phyloP scores from a whole-genome alignment of 2,797 vertebrate species.

The Lepilemur ruficaudatus region DNA sequence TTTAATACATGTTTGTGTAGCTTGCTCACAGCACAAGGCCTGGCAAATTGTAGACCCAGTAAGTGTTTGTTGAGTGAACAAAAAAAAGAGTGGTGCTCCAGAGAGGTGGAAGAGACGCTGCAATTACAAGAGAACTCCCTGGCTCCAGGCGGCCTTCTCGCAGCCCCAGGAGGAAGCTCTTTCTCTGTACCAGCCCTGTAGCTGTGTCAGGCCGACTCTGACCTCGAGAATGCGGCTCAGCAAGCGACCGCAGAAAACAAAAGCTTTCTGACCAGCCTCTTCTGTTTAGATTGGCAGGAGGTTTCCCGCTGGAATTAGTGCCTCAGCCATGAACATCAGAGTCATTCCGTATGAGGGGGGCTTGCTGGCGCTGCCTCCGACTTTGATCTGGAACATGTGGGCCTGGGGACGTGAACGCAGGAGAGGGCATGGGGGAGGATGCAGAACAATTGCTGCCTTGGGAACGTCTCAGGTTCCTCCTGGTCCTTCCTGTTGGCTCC shows the following conservation, averaged over 20 bases:
- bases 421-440: background rate
- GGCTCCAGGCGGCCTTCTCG: background rate
- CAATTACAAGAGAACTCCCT: background rate
- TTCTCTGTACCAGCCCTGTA: background rate
- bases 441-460: background rate
- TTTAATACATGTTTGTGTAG: background rate
- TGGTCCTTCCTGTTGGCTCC: background rate
- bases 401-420: background rate
- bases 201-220: background rate
- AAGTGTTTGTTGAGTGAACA: background rate
- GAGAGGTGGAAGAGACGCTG: background rate
- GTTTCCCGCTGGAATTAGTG: constrained; percentile 27
- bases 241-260: background rate
- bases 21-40: background rate
- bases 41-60: background rate
- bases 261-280: constrained; percentile 46
- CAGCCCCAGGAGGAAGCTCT: constrained; percentile 27
- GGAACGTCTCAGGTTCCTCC: background rate
- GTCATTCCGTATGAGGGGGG: background rate
- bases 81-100: background rate
- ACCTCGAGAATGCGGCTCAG: background rate
- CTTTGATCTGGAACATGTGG: constrained; percentile 54
- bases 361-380: background rate
- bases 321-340: constrained; percentile 39
- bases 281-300: constrained; percentile 76